A percentile compares a stretch with the other conserved stretches of the same genome.
phyloP scores from a whole-genome alignment of 30 jellyfish, hydroid and myxozoan species.

The Calvadosia cruxmelitensis region DNA sequence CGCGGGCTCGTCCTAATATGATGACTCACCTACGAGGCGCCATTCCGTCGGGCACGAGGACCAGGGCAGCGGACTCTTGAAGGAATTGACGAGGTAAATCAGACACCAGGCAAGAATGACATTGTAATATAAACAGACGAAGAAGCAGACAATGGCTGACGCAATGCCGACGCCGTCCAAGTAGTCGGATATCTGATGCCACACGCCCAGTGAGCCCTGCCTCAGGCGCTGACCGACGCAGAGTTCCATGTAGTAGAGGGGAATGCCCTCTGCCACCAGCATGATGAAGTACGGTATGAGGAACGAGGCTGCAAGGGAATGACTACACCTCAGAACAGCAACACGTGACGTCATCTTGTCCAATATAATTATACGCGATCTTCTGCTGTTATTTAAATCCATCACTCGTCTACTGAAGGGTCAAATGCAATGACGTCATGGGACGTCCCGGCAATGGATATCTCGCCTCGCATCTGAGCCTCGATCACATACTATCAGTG shows the following conservation, averaged over 20 bases:
- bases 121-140: constrained; percentile 92
- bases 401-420: no score
- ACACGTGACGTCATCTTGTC: no score
- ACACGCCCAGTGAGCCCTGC: constrained; percentile 80
- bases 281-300: constrained; percentile 86
- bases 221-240: constrained; percentile 98
- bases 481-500: no score
- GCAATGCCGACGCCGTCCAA: constrained; percentile 96
- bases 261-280: constrained; percentile 91
- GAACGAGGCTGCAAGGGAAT: constrained; percentile 62
- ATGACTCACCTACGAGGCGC: constrained; percentile 38
- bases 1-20: not conserved
- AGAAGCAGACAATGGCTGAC: constrained; percentile 65
- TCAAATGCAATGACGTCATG: not conserved
- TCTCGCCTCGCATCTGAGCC: no score
- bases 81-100: constrained; percentile 74
- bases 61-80: constrained; percentile 92
- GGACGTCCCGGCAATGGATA: no score
- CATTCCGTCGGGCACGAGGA: constrained; percentile 72
- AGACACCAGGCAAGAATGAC: constrained; percentile 97
- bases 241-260: constrained; percentile 90
- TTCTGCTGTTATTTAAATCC: no score
- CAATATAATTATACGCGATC: no score
- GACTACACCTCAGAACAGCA: no score
- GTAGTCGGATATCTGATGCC: constrained; percentile 91